Percentiles rank a stretch among this genome's conserved stretches.
Conservation (phyloP, 1,140 invertebrate species). For the Tetranychus cinnabarinus region DNA sequence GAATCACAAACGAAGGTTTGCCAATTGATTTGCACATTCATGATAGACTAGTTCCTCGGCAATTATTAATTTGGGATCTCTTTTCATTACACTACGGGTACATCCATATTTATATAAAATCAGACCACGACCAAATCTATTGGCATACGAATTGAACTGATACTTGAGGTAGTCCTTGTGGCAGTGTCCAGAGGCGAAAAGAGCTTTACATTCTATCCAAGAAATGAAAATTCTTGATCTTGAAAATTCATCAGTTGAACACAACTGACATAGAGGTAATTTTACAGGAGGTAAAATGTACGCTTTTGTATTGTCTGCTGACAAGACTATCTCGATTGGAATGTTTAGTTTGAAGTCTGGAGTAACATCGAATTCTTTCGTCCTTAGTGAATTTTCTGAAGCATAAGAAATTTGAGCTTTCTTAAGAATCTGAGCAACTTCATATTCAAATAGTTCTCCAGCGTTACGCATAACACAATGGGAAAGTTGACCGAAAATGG, state of each 20-base stretch:
- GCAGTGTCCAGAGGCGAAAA: slow-evolving; percentile 3
- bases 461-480: neutral
- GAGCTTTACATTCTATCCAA: slow-evolving; percentile 9
- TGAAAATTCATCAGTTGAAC: neutral
- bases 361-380: slow-evolving; percentile 3
- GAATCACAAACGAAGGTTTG: too few species aligned
- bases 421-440: neutral
- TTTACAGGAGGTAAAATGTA: neutral
- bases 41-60: too few species aligned
- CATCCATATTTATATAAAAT: slow-evolving; percentile 2
- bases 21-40: too few species aligned
- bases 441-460: neutral
- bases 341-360: slow-evolving; percentile 7
- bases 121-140: slow-evolving; percentile 7
- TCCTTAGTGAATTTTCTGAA: neutral
- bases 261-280: too few species aligned
- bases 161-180: slow-evolving; percentile 4
- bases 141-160: slow-evolving; percentile 3
- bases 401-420: neutral
- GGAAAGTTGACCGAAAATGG: slow-evolving; percentile 1
- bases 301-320: neutral
- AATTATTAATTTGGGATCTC: neutral
- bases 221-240: neutral
- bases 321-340: neutral
- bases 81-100: neutral